Percentiles rank a stretch among this genome's conserved stretches.
These are phyloP conservation scores for Silurus aristotelis DNA, from an alignment of 2,797 vertebrate genomes.

Conservation along the genomic window DNA sequence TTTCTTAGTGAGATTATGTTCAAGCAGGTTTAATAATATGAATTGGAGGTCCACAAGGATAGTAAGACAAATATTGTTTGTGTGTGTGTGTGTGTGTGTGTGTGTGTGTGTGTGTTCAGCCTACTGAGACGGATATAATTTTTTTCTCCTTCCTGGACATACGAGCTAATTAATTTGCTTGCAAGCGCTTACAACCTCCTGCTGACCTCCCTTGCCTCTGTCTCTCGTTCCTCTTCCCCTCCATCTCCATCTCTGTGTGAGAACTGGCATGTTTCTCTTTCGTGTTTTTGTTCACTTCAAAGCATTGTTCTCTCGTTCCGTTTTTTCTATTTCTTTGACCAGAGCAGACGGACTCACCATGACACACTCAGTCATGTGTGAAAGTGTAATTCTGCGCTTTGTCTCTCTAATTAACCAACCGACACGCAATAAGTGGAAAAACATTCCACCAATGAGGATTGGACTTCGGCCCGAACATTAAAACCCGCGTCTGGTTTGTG, in stretches of 20 bases:
- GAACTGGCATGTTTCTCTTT: slow-evolving; percentile 66
- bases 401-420: slow-evolving; percentile 74
- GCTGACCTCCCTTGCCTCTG: slow-evolving; percentile 59
- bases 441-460: slow-evolving; percentile 61
- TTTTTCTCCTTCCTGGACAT: slow-evolving; percentile 56
- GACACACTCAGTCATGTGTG: slow-evolving; percentile 80
- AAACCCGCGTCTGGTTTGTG: slow-evolving; percentile 8
- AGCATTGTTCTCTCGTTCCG: slow-evolving; percentile 71
- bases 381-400: slow-evolving; percentile 72
- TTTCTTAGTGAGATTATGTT: not conserved
- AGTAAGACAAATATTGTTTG: not conserved
- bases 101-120: not conserved
- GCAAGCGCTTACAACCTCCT: slow-evolving; percentile 51
- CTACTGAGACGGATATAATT: slow-evolving; percentile 4
- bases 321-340: slow-evolving; percentile 54
- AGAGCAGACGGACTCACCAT: slow-evolving; percentile 75
- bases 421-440: slow-evolving; percentile 67
- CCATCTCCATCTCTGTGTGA: slow-evolving; percentile 66
- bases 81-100: not conserved
- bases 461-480: not conserved
- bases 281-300: slow-evolving; percentile 75
- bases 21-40: not conserved
- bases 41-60: not conserved
- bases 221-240: slow-evolving; percentile 51
- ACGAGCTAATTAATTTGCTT: slow-evolving; percentile 71